Evolutionary conservation across 2,797 vertebrate genomes (phyloP).

Genomic region (Hipposideros larvatus): DNA sequence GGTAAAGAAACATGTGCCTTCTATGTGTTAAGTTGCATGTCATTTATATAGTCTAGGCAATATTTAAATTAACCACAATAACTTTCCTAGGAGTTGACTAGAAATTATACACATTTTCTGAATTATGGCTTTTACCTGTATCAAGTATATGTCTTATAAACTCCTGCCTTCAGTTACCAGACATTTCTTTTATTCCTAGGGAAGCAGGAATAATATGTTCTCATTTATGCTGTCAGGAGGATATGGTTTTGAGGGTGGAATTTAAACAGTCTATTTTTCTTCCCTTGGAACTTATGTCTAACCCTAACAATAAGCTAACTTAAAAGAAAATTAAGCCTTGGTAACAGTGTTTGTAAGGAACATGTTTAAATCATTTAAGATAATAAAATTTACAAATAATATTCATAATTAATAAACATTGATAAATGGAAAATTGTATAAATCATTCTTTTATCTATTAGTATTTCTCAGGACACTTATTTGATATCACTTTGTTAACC

Average conservation of each 20-base stretch:
- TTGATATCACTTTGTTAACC: constrained; percentile 47
- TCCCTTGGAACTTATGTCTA: constrained; percentile 53
- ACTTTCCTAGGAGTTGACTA: background rate
- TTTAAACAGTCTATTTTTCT: constrained; percentile 57
- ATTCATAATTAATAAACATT: constrained; percentile 63
- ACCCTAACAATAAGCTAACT: constrained; percentile 24
- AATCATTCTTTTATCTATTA: constrained; percentile 46
- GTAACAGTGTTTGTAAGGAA: constrained; percentile 52
- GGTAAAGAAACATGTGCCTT: background rate
- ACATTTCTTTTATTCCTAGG: constrained; percentile 57
- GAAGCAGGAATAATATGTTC: background rate
- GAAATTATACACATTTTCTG: constrained; percentile 29
- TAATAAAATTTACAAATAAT: constrained; percentile 50
- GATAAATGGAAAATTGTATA: background rate
- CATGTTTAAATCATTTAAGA: constrained; percentile 56
- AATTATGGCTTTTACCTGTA: constrained; percentile 64
- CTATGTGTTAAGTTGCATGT: background rate
- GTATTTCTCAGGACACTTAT: constrained; percentile 41
- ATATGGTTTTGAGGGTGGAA: constrained; percentile 24
- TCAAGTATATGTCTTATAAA: background rate
- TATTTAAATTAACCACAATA: constrained; percentile 60
- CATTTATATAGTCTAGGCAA: background rate
- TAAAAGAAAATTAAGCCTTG: constrained; percentile 30
- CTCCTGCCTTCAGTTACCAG: background rate
- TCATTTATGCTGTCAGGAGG: constrained; percentile 54